Percentiles rank a stretch among this genome's conserved stretches.
phyloP scores from a whole-genome alignment of 1,140 invertebrate genomes.

The Dufourea novaeangliae region DNA sequence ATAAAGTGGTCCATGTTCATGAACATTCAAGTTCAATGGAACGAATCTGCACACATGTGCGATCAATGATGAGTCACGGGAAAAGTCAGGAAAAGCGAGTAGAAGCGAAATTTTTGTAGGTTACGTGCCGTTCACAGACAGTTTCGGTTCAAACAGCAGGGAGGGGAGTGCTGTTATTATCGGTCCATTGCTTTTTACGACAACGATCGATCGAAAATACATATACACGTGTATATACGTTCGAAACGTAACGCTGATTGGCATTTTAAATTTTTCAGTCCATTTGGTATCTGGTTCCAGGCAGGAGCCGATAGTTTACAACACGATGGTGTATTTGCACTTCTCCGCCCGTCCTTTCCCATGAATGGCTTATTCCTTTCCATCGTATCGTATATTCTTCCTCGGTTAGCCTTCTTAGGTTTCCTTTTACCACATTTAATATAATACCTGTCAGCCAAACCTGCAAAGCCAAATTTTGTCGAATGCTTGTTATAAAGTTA shows the following conservation, averaged over 20 bases:
- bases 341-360: neutral
- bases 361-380: neutral
- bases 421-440: neutral
- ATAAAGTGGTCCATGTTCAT: too few species aligned
- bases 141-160: slow-evolving; percentile 61
- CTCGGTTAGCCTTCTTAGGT: neutral
- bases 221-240: slow-evolving; percentile 60
- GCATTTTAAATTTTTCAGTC: slow-evolving; percentile 77
- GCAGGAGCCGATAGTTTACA: slow-evolving; percentile 34
- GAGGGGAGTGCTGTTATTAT: slow-evolving; percentile 67
- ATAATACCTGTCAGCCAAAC: too few species aligned
- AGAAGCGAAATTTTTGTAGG: slow-evolving; percentile 17
- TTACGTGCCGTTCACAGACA: slow-evolving; percentile 52
- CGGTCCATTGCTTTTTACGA: slow-evolving; percentile 76
- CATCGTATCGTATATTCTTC: neutral
- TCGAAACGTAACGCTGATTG: slow-evolving; percentile 74
- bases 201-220: slow-evolving; percentile 63
- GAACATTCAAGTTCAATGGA: slow-evolving; percentile 7
- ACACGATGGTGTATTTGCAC: slow-evolving; percentile 32
- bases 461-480: too few species aligned
- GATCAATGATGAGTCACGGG: neutral
- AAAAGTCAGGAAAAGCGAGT: neutral
- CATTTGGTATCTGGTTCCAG: slow-evolving; percentile 60
- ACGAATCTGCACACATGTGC: neutral
- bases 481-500: too few species aligned